phyloP scores from a whole-genome alignment of 2,888 invertebrate genomes.

The Prionchulus punctatus region DNA sequence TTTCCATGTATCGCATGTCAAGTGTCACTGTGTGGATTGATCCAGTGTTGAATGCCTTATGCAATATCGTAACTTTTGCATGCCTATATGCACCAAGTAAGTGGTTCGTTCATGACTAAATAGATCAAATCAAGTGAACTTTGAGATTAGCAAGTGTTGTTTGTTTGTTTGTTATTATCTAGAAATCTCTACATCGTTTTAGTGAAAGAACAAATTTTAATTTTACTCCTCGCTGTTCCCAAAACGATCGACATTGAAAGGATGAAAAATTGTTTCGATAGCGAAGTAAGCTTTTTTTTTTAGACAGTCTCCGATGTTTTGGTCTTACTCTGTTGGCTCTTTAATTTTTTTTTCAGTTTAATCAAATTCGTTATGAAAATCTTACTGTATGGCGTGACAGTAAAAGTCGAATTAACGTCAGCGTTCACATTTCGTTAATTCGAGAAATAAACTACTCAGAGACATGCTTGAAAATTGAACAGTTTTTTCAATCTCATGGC shows the following conservation, averaged over 20 bases:
- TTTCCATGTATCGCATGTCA: not conserved
- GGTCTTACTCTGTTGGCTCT: not conserved
- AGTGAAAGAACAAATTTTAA: constrained; percentile 1
- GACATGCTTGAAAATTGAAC: not conserved
- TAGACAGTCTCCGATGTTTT: not conserved
- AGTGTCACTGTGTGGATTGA: not conserved
- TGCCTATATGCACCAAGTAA: not conserved
- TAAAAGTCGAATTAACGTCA: not conserved
- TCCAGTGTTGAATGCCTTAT: not conserved
- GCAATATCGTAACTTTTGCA: not conserved
- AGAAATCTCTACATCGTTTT: not conserved
- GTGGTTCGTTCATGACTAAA: not conserved
- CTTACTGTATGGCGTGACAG: not conserved
- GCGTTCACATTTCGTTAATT: not conserved
- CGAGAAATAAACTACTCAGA: not conserved
- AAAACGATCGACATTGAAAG: not conserved
- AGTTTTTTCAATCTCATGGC: not conserved
- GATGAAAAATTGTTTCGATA: not conserved
- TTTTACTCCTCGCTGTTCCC: not conserved
- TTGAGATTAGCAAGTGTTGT: not conserved
- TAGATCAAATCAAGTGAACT: too few species aligned
- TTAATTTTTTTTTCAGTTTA: not conserved
- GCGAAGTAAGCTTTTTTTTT: not conserved
- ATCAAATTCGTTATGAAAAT: not conserved
- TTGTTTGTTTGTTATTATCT: not conserved